Base-by-base conservation (phyloP, 1,140 invertebrate species). In the Lanistes nyassanus region DNA sequence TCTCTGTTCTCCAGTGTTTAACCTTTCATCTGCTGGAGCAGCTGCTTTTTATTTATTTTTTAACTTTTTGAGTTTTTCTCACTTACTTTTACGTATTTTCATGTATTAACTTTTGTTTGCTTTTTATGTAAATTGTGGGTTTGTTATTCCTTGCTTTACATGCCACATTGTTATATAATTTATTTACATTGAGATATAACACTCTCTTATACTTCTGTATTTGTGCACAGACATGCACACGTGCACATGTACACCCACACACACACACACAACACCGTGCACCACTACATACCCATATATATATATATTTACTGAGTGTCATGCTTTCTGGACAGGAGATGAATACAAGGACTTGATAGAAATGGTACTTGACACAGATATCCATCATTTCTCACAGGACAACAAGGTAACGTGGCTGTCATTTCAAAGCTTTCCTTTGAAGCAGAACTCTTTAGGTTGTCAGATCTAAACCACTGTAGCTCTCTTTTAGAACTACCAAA, bases 261-360 rank as follows among this genome's bases (percentile, higher is more conserved):
- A n/a, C n/a, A 42, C 39, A 47, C 42, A 47, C 42, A 47, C 2
- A 47, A 6, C 5, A 1, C 42, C n/a, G n/a, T n/a, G n/a, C n/a
- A n/a, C n/a, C n/a, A n/a, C n/a, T n/a, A 47, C 42, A 0, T 47
- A 1, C 19, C 0, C 42, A 47, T 47, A 13, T 47, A 6, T 47
- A 13, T 47, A 47, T 16, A 47, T 47, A 47, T 47, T 47, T 16
- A 47, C 19, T 6, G 5, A 47, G 42, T 31, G 9, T 23, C 29
- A 26, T 60, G 13, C 0, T 23, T 31, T 60, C 13, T 60, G 11
- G 9, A 26, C 56, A 72, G 70, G 70, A n/a, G 56, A 39, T 5
- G 37, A 42, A 23, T 72, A 94, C 36, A 82, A 83, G 81, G 92
- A 95, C 88, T 89, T 96, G 60, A 92, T 97, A 9, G 95, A 97